Evolutionary conservation across 37 sponge, comb jelly and placozoan genomes (phyloP).

Genomic region (Agelas oroides): DNA sequence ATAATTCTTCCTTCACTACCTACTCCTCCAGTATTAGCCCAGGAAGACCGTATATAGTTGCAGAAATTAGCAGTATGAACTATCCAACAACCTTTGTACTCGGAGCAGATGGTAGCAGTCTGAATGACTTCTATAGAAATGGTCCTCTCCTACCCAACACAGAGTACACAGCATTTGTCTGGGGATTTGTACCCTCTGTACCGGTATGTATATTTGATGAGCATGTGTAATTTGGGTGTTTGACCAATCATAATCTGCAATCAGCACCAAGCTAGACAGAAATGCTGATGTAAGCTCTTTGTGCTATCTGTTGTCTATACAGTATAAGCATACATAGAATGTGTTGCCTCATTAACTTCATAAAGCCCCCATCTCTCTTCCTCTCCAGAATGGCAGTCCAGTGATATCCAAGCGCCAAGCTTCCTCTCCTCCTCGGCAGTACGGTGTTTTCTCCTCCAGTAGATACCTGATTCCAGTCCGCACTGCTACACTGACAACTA

Average conservation of each 20-base stretch:
- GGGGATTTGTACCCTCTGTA: constrained; percentile 34
- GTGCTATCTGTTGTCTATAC: no score
- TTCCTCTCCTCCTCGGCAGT: not conserved
- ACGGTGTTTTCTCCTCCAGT: no score
- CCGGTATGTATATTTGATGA: constrained; percentile 19
- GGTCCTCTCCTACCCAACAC: constrained; percentile 15
- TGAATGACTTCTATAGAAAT: constrained; percentile 19
- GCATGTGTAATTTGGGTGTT: no score
- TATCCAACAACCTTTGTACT: constrained; percentile 16
- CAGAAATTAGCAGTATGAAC: constrained; percentile 13
- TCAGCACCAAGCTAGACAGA: no score
- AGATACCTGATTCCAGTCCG: not conserved
- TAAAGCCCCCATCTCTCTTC: no score
- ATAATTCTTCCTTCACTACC: constrained; percentile 28
- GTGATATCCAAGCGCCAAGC: not conserved
- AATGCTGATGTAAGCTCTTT: no score
- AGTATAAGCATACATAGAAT: no score
- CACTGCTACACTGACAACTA: constrained; percentile 1
- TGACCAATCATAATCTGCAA: no score
- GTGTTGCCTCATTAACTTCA: no score
- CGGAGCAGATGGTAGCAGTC: constrained; percentile 2
- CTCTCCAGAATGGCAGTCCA: no score
- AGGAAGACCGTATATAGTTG: constrained; percentile 34
- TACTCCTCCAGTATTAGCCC: not conserved
- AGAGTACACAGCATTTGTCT: constrained; percentile 31